Evolutionary conservation across 2,888 invertebrate genomes (phyloP), one percentile per base, ranked within the genome.

Genomic region (Zaprionus lineosus): DNA sequence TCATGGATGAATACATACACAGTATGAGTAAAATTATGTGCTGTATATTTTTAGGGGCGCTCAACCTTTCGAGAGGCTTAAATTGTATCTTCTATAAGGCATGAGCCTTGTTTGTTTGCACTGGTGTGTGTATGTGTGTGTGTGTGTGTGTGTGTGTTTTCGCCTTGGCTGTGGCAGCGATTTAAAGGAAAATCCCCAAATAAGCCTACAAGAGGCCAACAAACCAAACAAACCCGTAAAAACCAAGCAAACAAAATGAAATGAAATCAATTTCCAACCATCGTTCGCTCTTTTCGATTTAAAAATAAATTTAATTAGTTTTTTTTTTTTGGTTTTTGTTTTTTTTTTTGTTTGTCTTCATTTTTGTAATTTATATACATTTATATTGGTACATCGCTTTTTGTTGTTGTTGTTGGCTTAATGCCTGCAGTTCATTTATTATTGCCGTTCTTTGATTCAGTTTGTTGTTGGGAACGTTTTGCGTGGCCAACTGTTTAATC

Each of bases 401-500:
- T 9, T 34, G 24, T 7, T 26, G 33, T 28, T 34, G 15, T 44
- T 9, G 5, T 21, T 37, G 8, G 15, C 1, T 37, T 18, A 19
- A 16, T 55, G 29, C 21, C 36, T 65, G 47, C 48, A 50, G 51
- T 59, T 59, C 26, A 66, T 66, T 66, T 60, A 60, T 69, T 64
- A 56, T 56, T 70, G 19, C 16, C 36, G 48, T 48, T 69, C 29
- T 57, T 53, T 62, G 51, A 63, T 53, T 57, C 44, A 18, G 34
- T 57, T 53, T 56, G 26, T 51, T 21, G 12, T 31, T 12, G 24
- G 51, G 11, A 43, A 40, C 55, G 65, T 78, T 77, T 74, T 82
- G 83, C 84, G 81, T 78, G 66, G 64, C 69, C 60, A 69, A 76
- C 79, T 78, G 78, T 78, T 78, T 78, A 83, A 78, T 78, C 78